A percentile compares a stretch with the other conserved stretches of the same genome.
Conservation (phyloP, 2,797 vertebrate genomes). For the Xiphorhynchus erythropygius region DNA sequence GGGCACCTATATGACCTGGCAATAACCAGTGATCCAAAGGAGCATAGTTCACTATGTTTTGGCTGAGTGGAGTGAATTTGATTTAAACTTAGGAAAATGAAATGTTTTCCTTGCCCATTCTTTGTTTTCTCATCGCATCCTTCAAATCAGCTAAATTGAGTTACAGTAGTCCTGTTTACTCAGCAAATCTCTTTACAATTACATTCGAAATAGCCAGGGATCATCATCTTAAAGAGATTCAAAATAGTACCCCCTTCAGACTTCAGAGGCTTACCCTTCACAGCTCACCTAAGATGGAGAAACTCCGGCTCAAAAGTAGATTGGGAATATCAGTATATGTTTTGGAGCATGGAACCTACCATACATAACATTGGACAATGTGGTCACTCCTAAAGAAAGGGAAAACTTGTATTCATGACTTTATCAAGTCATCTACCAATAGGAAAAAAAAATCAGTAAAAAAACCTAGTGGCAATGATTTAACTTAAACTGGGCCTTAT, state of each 20-base stretch:
- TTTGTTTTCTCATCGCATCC: neutral
- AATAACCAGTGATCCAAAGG: neutral
- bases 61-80: neutral
- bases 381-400: neutral
- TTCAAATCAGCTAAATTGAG: neutral
- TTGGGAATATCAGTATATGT: neutral
- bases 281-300: neutral
- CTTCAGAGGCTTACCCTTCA: neutral
- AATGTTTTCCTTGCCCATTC: neutral
- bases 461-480: neutral
- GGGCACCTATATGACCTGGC: neutral
- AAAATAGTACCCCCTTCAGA: neutral
- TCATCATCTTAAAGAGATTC: neutral
- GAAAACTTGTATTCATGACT: neutral
- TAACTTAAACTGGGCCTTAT: neutral
- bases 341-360: neutral
- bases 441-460: neutral
- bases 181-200: neutral
- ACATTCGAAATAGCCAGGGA: neutral
- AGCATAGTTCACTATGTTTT: neutral
- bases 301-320: neutral
- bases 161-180: neutral
- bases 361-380: neutral
- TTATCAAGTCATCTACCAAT: neutral
- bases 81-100: constrained; percentile 1